Percentiles rank a stretch among this genome's conserved stretches.
phyloP scores from a whole-genome alignment of 37 sponge, comb jelly and placozoan species.

The Theonella swinhoei region DNA sequence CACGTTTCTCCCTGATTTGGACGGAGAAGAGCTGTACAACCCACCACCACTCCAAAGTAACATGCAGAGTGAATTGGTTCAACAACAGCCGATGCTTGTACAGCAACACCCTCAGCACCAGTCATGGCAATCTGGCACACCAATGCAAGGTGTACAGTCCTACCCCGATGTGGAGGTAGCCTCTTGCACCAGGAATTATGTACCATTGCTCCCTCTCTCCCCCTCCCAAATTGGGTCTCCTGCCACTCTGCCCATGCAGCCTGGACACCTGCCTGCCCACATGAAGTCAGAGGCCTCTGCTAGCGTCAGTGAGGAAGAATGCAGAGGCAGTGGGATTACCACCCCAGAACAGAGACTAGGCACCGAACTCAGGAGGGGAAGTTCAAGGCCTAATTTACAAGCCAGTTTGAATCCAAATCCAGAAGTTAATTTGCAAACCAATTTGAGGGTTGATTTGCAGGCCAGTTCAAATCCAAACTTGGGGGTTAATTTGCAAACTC shows the following conservation, averaged over 20 bases:
- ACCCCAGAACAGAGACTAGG: background rate
- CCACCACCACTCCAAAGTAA: background rate
- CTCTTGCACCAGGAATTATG: background rate
- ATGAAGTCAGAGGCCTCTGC: background rate
- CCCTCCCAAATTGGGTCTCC: background rate
- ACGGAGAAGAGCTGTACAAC: slow-evolving; percentile 24
- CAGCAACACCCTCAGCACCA: background rate
- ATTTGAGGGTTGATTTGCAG: background rate
- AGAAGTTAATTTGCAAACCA: background rate
- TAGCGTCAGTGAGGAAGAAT: background rate
- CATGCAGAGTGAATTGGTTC: background rate
- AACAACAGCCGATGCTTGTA: background rate
- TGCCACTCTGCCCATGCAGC: background rate
- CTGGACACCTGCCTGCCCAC: background rate
- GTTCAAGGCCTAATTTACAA: too few relatives aligned
- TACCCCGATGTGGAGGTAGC: background rate
- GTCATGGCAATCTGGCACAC: background rate
- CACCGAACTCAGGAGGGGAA: background rate
- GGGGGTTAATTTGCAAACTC: background rate
- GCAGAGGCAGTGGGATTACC: background rate
- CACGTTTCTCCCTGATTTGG: slow-evolving; percentile 34
- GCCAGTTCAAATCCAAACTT: background rate
- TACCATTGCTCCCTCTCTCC: background rate
- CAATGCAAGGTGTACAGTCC: background rate
- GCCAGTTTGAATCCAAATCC: background rate